These are phyloP conservation scores for Rhabditoides inermis DNA, from an alignment of 2,888 invertebrate species.

Conservation along the genomic window DNA sequence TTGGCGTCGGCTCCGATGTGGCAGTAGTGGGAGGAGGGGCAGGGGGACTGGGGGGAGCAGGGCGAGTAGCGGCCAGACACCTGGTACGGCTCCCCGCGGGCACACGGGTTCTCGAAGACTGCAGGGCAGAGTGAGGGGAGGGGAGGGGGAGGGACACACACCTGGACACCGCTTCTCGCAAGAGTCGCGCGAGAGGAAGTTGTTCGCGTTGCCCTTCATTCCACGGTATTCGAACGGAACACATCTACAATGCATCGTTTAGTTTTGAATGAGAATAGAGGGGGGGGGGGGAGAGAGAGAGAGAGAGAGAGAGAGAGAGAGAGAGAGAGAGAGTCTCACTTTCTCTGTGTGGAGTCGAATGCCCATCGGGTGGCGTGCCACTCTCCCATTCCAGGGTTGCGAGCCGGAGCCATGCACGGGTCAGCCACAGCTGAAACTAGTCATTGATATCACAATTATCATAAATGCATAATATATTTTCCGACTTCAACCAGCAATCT, in stretches of 20 bases:
- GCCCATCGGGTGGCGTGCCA: slow-evolving; percentile 38
- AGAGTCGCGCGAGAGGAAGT: slow-evolving; percentile 31
- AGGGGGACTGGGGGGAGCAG: slow-evolving; percentile 7
- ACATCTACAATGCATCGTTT: too few relatives aligned
- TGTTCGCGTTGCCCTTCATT: slow-evolving; percentile 40
- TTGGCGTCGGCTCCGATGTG: slow-evolving; percentile 41
- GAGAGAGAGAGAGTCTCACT: too few relatives aligned
- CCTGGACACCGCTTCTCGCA: slow-evolving; percentile 36
- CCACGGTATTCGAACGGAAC: slow-evolving; percentile 36
- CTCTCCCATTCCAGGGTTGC: slow-evolving; percentile 35
- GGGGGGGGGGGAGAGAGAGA: too few relatives aligned
- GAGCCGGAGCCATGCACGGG: slow-evolving; percentile 37
- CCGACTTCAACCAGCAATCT: background rate
- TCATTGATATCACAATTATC: background rate
- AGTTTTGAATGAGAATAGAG: too few relatives aligned
- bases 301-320: too few relatives aligned
- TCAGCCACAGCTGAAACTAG: slow-evolving; percentile 35
- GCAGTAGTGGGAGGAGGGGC: slow-evolving; percentile 42
- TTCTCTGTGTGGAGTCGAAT: too few relatives aligned
- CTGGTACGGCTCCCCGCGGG: slow-evolving; percentile 32
- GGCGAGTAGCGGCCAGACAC: background rate
- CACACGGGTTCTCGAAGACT: slow-evolving; percentile 46
- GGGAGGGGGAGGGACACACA: too few relatives aligned
- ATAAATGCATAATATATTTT: background rate
- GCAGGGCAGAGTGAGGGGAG: background rate